Evolutionary conservation across 2,797 vertebrate species (phyloP).

Genomic region (Rhincodon typus): DNA sequence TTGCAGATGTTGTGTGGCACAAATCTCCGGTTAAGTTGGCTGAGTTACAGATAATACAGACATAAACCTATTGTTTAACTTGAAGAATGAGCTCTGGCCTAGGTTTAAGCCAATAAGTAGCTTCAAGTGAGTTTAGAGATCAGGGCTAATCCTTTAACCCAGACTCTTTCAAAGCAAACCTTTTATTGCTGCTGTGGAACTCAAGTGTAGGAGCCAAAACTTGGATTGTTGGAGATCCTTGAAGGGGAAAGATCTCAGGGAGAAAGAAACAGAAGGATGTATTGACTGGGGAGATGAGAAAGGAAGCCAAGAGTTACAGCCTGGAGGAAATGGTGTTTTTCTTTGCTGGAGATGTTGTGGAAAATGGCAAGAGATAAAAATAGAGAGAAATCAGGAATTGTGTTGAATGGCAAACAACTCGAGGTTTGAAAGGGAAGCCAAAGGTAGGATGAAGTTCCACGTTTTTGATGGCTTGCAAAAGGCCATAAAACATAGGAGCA

Average conservation of each 20-base stretch:
- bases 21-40: neutral
- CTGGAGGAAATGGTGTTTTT: neutral
- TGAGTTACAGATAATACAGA: neutral
- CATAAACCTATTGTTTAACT: conserved; percentile 1
- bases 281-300: neutral
- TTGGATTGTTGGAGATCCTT: neutral
- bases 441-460: neutral
- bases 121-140: neutral
- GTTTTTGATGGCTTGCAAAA: neutral
- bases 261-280: neutral
- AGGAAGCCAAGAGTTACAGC: neutral
- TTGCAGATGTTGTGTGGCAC: conserved; percentile 11
- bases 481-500: no score
- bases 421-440: neutral
- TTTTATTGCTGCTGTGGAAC: neutral
- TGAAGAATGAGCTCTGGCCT: neutral
- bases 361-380: neutral
- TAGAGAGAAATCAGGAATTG: neutral
- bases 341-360: neutral
- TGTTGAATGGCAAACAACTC: neutral
- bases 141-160: neutral
- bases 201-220: neutral
- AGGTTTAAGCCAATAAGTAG: neutral
- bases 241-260: neutral
- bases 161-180: neutral